Conservation (phyloP, 1,140 invertebrate species). For the Nasonia giraulti region DNA sequence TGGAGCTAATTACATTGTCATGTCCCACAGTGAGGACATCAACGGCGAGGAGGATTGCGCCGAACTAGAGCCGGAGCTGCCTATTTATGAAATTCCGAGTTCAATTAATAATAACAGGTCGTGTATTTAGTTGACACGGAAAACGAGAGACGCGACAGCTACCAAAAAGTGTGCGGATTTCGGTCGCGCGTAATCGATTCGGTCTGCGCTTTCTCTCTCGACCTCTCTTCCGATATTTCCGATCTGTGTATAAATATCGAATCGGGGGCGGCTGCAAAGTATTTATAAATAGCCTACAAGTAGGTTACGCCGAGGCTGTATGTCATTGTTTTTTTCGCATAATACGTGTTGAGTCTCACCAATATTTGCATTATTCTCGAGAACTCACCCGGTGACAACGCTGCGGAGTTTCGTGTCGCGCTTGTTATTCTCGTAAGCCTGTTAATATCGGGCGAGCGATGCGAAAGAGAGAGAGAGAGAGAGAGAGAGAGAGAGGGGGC, state of each 20-base stretch:
- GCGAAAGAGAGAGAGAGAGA: no score
- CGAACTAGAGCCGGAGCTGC: not conserved
- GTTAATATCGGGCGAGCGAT: no score
- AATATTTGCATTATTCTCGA: not conserved
- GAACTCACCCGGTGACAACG: no score
- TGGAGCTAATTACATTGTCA: not conserved
- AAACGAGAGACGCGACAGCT: not conserved
- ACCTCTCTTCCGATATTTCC: conserved; percentile 8
- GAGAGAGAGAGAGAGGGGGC: no score
- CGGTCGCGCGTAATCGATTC: conserved; percentile 15
- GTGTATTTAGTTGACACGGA: not conserved
- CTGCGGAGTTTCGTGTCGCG: no score
- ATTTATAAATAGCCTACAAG: conserved; percentile 35
- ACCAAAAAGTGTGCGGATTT: conserved; percentile 3
- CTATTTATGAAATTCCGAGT: conserved; percentile 4
- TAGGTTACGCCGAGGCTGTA: conserved; percentile 14
- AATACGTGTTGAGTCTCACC: not conserved
- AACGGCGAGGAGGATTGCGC: no score
- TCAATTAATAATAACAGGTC: conserved; percentile 17
- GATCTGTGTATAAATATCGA: conserved; percentile 33
- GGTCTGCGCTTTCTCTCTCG: not conserved
- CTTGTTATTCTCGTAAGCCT: no score
- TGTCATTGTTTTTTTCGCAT: not conserved
- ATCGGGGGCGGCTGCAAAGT: conserved; percentile 19
- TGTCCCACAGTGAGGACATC: not conserved